Conservation (phyloP, 2,888 invertebrate species). For the Lysandra bellargus region DNA sequence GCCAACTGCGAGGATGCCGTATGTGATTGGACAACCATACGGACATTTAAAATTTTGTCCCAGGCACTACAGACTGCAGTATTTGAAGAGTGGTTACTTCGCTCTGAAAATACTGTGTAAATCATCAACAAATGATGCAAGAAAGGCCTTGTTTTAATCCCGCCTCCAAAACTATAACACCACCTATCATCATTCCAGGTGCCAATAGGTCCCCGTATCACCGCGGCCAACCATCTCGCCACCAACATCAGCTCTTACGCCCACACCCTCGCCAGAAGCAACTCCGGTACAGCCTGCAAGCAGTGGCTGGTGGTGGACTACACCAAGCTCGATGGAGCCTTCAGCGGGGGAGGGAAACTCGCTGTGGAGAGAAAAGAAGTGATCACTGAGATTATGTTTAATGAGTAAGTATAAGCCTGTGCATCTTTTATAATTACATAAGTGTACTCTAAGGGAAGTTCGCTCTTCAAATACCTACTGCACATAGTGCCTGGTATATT, state of each 20-base stretch:
- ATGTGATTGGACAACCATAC: no score
- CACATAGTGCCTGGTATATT: no score
- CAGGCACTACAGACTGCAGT: no score
- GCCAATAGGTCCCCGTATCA: conserved; percentile 87
- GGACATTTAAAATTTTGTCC: no score
- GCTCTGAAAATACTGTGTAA: no score
- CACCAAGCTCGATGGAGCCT: conserved; percentile 73
- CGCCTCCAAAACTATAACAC: background rate
- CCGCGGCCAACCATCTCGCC: conserved; percentile 91
- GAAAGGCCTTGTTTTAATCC: no score
- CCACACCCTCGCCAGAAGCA: conserved; percentile 82
- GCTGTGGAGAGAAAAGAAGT: conserved; percentile 50
- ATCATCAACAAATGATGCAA: no score
- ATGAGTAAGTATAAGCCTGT: conserved; percentile 53
- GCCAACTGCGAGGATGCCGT: no score
- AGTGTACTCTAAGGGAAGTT: no score
- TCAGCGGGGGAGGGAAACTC: conserved; percentile 44
- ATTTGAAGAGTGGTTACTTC: no score
- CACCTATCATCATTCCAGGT: conserved; percentile 60
- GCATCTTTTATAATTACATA: no score
- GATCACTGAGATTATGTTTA: conserved; percentile 58
- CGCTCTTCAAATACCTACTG: no score
- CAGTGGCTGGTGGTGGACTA: conserved; percentile 93
- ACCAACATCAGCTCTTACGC: conserved; percentile 87
- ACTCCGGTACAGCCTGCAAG: conserved; percentile 91